A percentile compares a stretch with the other conserved stretches of the same genome.
phyloP scores from a whole-genome alignment of 2,888 invertebrate genomes.

The Bombylius major region DNA sequence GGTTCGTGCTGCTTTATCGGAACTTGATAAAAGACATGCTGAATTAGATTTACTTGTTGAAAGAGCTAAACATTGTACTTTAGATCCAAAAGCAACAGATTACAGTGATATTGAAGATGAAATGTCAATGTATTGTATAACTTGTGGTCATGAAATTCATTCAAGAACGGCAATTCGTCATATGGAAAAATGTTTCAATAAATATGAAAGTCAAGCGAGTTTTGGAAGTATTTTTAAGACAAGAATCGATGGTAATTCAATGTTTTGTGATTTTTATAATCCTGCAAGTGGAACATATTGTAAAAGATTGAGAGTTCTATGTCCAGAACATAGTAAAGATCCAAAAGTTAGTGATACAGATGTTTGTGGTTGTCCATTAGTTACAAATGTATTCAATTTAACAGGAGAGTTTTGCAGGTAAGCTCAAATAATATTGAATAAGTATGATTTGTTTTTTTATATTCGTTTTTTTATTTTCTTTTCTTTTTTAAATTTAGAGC shows the following conservation, averaged over 20 bases:
- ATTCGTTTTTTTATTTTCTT: not conserved
- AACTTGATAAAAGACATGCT: slow-evolving; percentile 61
- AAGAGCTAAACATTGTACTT: slow-evolving; percentile 56
- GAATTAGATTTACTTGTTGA: slow-evolving; percentile 73
- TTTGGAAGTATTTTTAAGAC: slow-evolving; percentile 93
- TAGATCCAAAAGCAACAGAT: slow-evolving; percentile 50
- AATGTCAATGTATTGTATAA: slow-evolving; percentile 82
- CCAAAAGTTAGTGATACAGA: slow-evolving; percentile 75
- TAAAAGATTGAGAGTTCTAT: slow-evolving; percentile 85
- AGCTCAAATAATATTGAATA: not conserved
- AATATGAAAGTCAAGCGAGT: slow-evolving; percentile 94
- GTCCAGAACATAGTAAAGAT: slow-evolving; percentile 95
- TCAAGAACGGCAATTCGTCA: slow-evolving; percentile 86
- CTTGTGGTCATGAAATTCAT: slow-evolving; percentile 92
- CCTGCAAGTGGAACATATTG: slow-evolving; percentile 82
- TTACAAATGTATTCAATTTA: slow-evolving; percentile 67
- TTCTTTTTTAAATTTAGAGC: slow-evolving; percentile 31
- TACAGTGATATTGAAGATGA: slow-evolving; percentile 50
- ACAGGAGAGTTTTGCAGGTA: slow-evolving; percentile 72
- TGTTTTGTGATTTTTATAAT: slow-evolving; percentile 97
- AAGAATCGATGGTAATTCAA: slow-evolving; percentile 84
- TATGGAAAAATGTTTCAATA: slow-evolving; percentile 96
- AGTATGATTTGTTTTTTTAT: not conserved
- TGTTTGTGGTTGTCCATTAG: slow-evolving; percentile 89
- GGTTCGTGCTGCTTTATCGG: slow-evolving; percentile 65